Evolutionary conservation across 2,113 vertebrate species (phyloP).

Genomic region (Gallinago jamesoni): DNA sequence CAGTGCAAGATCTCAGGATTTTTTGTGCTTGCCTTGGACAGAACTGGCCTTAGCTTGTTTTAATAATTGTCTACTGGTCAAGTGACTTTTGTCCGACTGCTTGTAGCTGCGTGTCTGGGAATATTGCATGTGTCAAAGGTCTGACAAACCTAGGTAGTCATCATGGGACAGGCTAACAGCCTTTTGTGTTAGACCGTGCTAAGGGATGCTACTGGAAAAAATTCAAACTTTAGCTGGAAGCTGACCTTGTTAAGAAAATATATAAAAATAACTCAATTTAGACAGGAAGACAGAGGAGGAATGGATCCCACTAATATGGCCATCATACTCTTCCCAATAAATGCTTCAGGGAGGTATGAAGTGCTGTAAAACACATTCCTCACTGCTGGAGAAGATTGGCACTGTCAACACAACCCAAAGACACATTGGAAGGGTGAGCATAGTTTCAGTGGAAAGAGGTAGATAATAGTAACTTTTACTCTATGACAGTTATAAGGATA

Average conservation of each 20-base stretch:
- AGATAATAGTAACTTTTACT: not conserved
- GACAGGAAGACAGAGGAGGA: not conserved
- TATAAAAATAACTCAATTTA: not conserved
- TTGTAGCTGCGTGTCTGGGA: not conserved
- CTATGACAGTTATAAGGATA: not conserved
- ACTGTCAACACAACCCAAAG: not conserved
- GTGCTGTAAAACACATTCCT: not conserved
- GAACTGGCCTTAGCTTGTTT: not conserved
- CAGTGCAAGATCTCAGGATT: not conserved
- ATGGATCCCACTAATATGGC: not conserved
- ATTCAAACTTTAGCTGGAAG: not conserved
- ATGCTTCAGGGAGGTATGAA: not conserved
- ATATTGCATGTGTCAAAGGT: not conserved
- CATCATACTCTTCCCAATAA: not conserved
- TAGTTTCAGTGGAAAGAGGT: not conserved
- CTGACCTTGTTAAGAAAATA: not conserved
- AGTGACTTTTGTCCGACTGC: not conserved
- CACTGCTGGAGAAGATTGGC: not conserved
- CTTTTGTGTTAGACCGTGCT: not conserved
- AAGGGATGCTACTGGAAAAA: not conserved
- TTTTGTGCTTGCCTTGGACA: not conserved
- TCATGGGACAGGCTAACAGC: rapidly evolving
- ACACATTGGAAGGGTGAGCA: not conserved
- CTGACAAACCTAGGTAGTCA: not conserved
- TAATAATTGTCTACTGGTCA: not conserved